Conservation (phyloP, 35 echinoderm and acorn worm species). For the Amphiura filiformis region DNA sequence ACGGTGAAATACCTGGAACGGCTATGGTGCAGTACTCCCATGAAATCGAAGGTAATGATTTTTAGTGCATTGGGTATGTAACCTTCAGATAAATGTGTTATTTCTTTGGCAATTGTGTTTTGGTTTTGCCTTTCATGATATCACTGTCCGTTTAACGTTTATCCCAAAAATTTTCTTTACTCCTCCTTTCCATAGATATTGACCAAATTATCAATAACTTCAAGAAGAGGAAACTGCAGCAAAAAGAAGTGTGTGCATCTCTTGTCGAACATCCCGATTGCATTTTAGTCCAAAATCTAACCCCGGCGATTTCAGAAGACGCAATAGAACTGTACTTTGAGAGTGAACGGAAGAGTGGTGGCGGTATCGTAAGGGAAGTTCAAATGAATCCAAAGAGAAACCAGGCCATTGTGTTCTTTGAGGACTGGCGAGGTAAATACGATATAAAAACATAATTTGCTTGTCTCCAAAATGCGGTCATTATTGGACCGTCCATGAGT, state of each 20-base stretch:
- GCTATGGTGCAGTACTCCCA: too few relatives aligned
- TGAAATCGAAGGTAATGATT: too few relatives aligned
- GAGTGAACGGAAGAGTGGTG: slow-evolving; percentile 34
- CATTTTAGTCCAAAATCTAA: slow-evolving; percentile 26
- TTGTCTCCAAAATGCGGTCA: not conserved
- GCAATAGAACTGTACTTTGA: slow-evolving; percentile 46
- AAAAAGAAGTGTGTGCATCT: not conserved
- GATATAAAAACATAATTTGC: too few relatives aligned
- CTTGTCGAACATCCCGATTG: slow-evolving; percentile 15
- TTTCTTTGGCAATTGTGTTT: too few relatives aligned
- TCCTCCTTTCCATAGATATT: too few relatives aligned
- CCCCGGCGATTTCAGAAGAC: not conserved
- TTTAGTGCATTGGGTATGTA: too few relatives aligned
- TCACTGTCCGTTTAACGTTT: too few relatives aligned
- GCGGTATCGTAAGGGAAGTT: not conserved
- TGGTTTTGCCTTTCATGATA: too few relatives aligned
- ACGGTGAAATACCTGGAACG: too few relatives aligned
- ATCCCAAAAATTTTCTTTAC: too few relatives aligned
- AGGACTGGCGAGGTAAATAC: slow-evolving; percentile 37
- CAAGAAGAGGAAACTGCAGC: not conserved
- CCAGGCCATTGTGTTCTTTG: slow-evolving; percentile 18
- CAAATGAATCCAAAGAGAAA: not conserved
- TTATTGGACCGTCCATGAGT: not conserved
- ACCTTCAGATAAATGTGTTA: too few relatives aligned
- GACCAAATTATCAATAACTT: not conserved